Percentiles rank a stretch among this genome's conserved stretches.
Conservation (phyloP, 2,113 vertebrate genomes). For the Pedionomus torquatus region DNA sequence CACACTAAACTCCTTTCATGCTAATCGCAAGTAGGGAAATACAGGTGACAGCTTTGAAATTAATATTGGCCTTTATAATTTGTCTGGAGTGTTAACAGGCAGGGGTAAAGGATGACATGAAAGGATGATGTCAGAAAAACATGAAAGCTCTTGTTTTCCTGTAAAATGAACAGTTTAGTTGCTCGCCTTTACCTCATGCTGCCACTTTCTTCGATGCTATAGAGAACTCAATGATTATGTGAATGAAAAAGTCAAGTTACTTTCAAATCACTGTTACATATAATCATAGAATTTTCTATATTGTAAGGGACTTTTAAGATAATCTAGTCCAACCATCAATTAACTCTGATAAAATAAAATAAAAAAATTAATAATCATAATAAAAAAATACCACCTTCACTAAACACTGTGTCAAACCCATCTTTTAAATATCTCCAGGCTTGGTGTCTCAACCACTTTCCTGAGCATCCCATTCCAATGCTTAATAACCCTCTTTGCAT, state of each 20-base stretch:
- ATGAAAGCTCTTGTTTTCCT: not conserved
- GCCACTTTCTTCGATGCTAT: not conserved
- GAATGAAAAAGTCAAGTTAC: not conserved
- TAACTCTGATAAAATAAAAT: no score
- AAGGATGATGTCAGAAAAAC: not conserved
- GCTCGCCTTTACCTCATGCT: not conserved
- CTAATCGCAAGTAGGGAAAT: not conserved
- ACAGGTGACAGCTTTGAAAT: not conserved
- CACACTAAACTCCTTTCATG: not conserved
- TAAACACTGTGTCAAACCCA: no score
- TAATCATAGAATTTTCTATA: no score
- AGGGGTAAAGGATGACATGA: rapidly evolving
- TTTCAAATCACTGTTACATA: not conserved
- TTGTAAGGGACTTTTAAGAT: no score
- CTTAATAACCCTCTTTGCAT: no score
- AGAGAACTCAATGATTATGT: not conserved
- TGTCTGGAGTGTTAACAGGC: not conserved
- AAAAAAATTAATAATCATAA: no score
- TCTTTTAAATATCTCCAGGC: no score
- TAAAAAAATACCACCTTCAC: no score
- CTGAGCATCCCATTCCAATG: no score
- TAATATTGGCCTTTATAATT: not conserved
- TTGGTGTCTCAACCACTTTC: no score
- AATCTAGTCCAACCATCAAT: no score
- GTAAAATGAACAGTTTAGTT: not conserved